These are phyloP conservation scores for Brachyopa scutellaris DNA, from an alignment of 2,888 invertebrate genomes.

Conservation along the genomic window DNA sequence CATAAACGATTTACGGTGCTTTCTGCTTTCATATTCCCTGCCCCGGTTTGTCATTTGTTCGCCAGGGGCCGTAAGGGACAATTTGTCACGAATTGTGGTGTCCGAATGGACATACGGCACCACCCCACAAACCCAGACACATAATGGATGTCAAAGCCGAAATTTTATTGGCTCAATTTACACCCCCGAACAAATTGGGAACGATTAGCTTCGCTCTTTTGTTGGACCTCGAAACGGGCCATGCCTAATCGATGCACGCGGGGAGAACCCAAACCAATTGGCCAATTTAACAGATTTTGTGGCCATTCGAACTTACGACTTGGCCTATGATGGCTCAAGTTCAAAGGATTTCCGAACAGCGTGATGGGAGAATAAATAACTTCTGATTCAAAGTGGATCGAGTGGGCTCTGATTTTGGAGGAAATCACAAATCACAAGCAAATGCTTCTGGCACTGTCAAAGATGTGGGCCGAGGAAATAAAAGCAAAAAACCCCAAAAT, in stretches of 20 bases:
- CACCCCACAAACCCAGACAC: not conserved
- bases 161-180: constrained; percentile 12
- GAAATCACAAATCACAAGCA: not conserved
- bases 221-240: not conserved
- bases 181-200: constrained; percentile 11
- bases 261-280: not conserved
- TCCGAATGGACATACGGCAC: constrained; percentile 5
- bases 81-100: constrained; percentile 23
- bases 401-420: not conserved
- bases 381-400: not conserved
- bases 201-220: constrained; percentile 1
- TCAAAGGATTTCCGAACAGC: not conserved
- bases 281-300: not conserved
- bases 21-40: constrained; percentile 11
- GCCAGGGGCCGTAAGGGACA: not conserved
- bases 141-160: not conserved
- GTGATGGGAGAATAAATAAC: not conserved
- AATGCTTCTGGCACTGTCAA: not conserved
- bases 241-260: not conserved
- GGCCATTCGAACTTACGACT: not conserved
- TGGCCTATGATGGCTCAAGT: not conserved
- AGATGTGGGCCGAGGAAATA: not conserved
- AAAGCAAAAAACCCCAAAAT: not conserved
- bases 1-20: constrained; percentile 38
- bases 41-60: not conserved